phyloP scores from a whole-genome alignment of 2,888 invertebrate genomes.

The Tetranychus piercei region DNA sequence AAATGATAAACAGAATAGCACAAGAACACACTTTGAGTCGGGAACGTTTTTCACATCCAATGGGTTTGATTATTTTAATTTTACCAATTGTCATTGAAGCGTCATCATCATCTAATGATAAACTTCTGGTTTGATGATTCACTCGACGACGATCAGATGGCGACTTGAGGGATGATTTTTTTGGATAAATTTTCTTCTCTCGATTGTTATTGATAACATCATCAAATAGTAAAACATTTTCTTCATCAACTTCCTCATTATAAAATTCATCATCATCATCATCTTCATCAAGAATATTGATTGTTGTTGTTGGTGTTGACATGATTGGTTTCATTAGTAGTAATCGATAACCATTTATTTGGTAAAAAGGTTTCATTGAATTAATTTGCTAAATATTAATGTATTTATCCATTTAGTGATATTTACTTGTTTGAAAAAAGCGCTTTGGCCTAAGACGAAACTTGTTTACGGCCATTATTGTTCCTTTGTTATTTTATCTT shows the following conservation, averaged over 20 bases:
- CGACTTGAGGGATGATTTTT: background rate
- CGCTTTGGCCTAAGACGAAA: too few relatives aligned
- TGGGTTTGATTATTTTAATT: background rate
- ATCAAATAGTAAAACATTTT: background rate
- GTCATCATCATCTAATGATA: background rate
- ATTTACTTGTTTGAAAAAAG: too few relatives aligned
- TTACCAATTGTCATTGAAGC: too few relatives aligned
- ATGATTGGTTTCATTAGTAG: constrained; percentile 39
- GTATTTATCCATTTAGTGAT: too few relatives aligned
- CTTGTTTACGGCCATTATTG: too few relatives aligned
- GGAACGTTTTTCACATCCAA: background rate
- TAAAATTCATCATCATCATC: background rate
- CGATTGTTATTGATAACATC: background rate
- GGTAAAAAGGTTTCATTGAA: background rate
- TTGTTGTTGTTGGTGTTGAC: constrained; percentile 52
- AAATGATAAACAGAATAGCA: background rate
- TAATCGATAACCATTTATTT: background rate
- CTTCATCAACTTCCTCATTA: background rate
- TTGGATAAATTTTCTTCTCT: background rate
- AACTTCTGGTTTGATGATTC: background rate
- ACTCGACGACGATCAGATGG: background rate
- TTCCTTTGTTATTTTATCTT: too few relatives aligned
- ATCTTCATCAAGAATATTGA: constrained; percentile 62
- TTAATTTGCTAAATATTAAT: too few relatives aligned
- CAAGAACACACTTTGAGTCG: background rate